Conservation (phyloP, 2,888 invertebrate species). For the Agriopis leucophaearia region DNA sequence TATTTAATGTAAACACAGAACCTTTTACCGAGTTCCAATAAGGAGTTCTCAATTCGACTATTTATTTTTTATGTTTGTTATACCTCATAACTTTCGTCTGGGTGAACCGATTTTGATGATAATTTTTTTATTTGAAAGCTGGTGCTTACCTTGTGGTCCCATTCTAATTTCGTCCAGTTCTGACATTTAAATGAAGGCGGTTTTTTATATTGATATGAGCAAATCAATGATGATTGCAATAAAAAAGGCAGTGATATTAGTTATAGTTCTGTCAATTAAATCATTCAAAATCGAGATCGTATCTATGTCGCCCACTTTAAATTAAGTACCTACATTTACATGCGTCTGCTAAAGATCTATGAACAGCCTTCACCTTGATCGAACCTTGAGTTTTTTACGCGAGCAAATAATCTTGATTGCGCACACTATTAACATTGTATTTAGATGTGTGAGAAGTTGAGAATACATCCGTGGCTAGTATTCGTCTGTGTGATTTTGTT, state of each 20-base stretch:
- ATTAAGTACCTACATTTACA: constrained; percentile 1
- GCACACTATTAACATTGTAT: constrained; percentile 59
- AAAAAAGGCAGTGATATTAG: neutral
- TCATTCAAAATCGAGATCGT: neutral
- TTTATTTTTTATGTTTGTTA: too few relatives aligned
- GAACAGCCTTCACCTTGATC: constrained; percentile 54
- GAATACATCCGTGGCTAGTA: constrained; percentile 54
- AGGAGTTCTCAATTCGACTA: too few relatives aligned
- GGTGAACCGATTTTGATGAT: too few relatives aligned
- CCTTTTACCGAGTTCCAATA: too few relatives aligned
- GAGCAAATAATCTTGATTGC: constrained; percentile 55
- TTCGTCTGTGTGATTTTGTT: constrained; percentile 39
- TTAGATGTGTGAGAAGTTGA: constrained; percentile 61
- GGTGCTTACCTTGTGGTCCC: too few relatives aligned
- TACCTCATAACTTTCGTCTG: too few relatives aligned
- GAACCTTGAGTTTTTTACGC: constrained; percentile 60
- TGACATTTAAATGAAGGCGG: too few relatives aligned
- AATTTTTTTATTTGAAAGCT: too few relatives aligned
- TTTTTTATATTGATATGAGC: too few relatives aligned
- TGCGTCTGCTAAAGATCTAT: constrained; percentile 41
- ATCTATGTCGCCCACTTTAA: neutral
- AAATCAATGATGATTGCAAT: too few relatives aligned
- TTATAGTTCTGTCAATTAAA: constrained; percentile 2
- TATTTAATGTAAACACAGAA: too few relatives aligned
- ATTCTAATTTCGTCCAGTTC: too few relatives aligned